Base-by-base conservation (phyloP, 1,140 invertebrate species). In the Yoshiicerus persimilis region DNA sequence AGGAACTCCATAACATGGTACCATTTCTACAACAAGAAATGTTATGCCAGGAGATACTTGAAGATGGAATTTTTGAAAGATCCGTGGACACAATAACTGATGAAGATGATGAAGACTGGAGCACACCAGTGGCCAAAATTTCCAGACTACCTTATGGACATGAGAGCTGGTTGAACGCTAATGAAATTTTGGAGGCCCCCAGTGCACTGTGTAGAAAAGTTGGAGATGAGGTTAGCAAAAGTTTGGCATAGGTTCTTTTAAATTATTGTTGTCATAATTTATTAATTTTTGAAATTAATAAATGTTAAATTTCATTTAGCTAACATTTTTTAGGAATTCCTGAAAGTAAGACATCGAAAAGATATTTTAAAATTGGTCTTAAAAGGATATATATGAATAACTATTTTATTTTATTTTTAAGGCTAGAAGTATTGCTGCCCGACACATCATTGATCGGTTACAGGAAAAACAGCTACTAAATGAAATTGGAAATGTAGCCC, bases 381-480 rank as follows among this genome's bases (percentile, higher is more conserved):
- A n/a, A n/a, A n/a, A n/a, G n/a, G n/a, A n/a, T n/a, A n/a, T n/a
- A n/a, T n/a, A n/a, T n/a, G n/a, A n/a, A n/a, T 41, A 47, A 47
- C 34, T 36, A 64, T 23, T 64, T 75, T 75, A 32, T 75, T 10
- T 75, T 75, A 32, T 47, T 86, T 84, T 62, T 1, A 10, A 91
- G 90, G 88, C 90, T 10, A 64, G 90, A 38, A 89, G 90, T 84
- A 47, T 91, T 8, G 89, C 87, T 25, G 89, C 89, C 5, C 32
- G 90, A 2, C 89, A 91, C 34, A 88, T 91, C 2, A 90, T 91
- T 86, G 90, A 91, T 39, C 77, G 90, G n/a, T 56, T 91, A 9
- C 64, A 88, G 34, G 90, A 91, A 77, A 88, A 88, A n/a, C 75
- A 90, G 25, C 84, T 90, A 16, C 77, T 91, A 32, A 86, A 85